Percentiles rank a stretch among this genome's conserved stretches.
phyloP scores from a whole-genome alignment of 2,113 vertebrate species.

The Pterophyllum scalare region DNA sequence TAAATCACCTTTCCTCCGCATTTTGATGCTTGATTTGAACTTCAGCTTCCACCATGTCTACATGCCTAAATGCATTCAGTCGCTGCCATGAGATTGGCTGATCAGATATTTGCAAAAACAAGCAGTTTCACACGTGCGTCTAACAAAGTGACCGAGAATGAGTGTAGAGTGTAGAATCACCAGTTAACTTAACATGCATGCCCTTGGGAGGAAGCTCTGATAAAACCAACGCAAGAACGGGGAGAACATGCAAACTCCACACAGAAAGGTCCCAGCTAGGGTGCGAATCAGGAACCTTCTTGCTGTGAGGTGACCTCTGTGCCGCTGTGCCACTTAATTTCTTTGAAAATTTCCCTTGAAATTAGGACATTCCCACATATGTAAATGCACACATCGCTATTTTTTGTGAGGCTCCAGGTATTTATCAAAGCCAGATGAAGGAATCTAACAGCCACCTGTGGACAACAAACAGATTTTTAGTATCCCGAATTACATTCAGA shows the following conservation, averaged over 20 bases:
- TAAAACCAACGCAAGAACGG: background rate
- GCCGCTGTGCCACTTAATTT: background rate
- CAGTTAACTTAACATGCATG: background rate
- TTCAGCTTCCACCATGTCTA: no score
- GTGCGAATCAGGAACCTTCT: background rate
- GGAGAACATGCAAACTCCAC: background rate
- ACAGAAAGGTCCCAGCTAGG: background rate
- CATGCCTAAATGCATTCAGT: no score
- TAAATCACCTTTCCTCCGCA: no score
- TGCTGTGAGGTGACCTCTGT: background rate
- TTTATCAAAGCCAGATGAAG: no score
- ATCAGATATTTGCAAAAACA: no score
- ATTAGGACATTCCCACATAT: background rate
- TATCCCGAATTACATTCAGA: no score
- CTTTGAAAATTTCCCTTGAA: background rate
- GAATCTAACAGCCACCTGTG: no score
- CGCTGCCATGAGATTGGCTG: no score
- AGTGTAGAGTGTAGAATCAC: background rate
- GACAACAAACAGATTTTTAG: no score
- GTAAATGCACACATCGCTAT: background rate
- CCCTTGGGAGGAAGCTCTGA: background rate
- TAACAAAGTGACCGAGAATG: background rate
- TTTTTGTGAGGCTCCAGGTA: no score
- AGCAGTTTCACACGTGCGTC: no score
- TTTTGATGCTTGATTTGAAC: no score